Percentiles rank a stretch among this genome's conserved stretches.
These are phyloP conservation scores for Carterocephalus palaemon DNA, from an alignment of 2,888 invertebrate species.

Conservation along the genomic window DNA sequence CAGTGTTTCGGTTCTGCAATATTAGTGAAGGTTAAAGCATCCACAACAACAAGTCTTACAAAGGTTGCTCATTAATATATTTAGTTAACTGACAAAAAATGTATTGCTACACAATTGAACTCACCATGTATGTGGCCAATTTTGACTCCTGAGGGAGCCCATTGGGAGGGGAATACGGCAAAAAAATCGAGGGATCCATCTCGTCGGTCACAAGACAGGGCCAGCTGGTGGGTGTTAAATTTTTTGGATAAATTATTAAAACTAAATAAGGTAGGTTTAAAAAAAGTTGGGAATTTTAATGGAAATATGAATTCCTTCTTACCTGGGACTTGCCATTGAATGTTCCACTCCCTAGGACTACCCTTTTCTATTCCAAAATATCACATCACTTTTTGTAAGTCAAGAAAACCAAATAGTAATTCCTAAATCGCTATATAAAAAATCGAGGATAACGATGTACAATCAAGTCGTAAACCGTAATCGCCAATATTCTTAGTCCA, in stretches of 20 bases:
- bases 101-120: conserved; percentile 9
- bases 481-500: neutral
- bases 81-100: neutral
- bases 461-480: conserved; percentile 9
- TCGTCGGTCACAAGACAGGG: conserved; percentile 50
- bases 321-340: conserved; percentile 38
- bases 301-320: conserved; percentile 30
- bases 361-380: conserved; percentile 31
- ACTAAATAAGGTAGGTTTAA: neutral
- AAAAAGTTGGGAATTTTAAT: neutral
- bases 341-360: conserved; percentile 38
- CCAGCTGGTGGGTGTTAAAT: conserved; percentile 35
- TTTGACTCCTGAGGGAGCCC: conserved; percentile 91
- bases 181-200: conserved; percentile 87
- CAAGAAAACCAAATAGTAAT: conserved; percentile 30
- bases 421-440: conserved; percentile 17
- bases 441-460: conserved; percentile 4
- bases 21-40: conserved; percentile 10
- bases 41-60: no score
- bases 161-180: conserved; percentile 82
- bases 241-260: conserved; percentile 26
- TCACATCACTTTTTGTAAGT: conserved; percentile 40
- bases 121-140: conserved; percentile 90
- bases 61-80: neutral
- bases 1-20: conserved; percentile 60